These are phyloP conservation scores for Prostheceraeus crozeri DNA, from an alignment of 2,888 invertebrate species.

Conservation along the genomic window DNA sequence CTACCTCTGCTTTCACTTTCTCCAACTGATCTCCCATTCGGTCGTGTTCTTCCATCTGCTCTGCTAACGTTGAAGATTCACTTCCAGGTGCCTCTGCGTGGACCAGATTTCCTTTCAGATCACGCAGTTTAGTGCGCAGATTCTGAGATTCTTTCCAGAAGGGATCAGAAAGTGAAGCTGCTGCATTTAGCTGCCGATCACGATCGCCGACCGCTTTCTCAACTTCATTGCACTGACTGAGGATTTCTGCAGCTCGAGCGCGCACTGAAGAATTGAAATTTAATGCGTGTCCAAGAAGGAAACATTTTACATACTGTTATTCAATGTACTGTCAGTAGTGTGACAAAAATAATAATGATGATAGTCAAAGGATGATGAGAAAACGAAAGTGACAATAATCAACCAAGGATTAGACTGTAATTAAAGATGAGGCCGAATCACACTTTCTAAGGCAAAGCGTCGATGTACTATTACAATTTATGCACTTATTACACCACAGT, in stretches of 20 bases:
- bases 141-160: slow-evolving; percentile 90
- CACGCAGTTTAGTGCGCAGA: slow-evolving; percentile 79
- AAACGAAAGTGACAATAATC: too few species aligned
- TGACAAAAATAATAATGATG: too few species aligned
- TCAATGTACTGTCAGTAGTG: too few species aligned
- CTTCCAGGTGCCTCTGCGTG: slow-evolving; percentile 85
- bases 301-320: too few species aligned
- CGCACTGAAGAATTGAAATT: too few species aligned
- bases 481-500: too few species aligned
- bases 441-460: too few species aligned
- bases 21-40: slow-evolving; percentile 65
- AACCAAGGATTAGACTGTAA: too few species aligned
- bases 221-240: slow-evolving; percentile 84
- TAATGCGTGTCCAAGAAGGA: too few species aligned
- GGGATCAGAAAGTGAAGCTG: slow-evolving; percentile 76
- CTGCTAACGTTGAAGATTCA: slow-evolving; percentile 88
- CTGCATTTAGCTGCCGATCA: slow-evolving; percentile 66
- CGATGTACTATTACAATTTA: too few species aligned
- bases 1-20: slow-evolving; percentile 68
- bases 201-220: slow-evolving; percentile 76
- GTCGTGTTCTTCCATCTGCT: slow-evolving; percentile 74
- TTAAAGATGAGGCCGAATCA: too few species aligned
- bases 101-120: slow-evolving; percentile 76
- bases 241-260: slow-evolving; percentile 68
- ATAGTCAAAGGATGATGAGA: too few species aligned